Evolutionary conservation across 2,113 vertebrate genomes (phyloP).

Genomic region (Spea multiplicata): DNA sequence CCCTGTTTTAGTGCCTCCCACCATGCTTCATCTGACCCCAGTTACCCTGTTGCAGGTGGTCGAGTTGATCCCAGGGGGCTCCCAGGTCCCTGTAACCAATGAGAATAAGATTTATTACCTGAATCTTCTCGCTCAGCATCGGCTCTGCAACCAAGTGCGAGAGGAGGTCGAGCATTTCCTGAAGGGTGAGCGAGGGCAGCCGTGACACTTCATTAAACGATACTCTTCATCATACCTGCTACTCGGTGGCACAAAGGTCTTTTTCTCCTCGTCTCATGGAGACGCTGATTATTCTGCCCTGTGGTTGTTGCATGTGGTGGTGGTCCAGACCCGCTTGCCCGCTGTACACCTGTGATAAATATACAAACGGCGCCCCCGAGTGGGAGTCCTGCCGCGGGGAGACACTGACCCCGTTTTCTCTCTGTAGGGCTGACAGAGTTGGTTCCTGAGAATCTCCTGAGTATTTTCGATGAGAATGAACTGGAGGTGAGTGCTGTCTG

Average conservation of each 20-base stretch:
- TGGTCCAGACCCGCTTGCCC: too few species aligned
- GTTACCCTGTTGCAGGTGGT: conserved; percentile 74
- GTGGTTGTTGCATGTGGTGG: neutral
- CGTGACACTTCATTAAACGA: neutral
- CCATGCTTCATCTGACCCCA: neutral
- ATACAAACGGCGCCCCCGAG: too few species aligned
- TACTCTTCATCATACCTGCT: too few species aligned
- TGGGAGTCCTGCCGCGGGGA: too few species aligned
- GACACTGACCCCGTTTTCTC: neutral
- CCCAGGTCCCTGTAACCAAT: conserved; percentile 89
- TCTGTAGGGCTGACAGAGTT: conserved; percentile 89
- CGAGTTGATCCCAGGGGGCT: conserved; percentile 90
- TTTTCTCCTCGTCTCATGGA: too few species aligned
- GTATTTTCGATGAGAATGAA: conserved; percentile 99
- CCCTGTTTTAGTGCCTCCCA: too few species aligned
- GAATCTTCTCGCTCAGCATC: conserved; percentile 91
- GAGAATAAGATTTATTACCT: conserved; percentile 97
- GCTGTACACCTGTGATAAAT: too few species aligned
- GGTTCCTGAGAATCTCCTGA: conserved; percentile 94
- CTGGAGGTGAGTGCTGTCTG: conserved; percentile 77
- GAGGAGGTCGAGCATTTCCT: conserved; percentile 97
- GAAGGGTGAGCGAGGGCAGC: conserved; percentile 73
- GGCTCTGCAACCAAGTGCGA: conserved; percentile 91
- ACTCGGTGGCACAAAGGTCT: too few species aligned
- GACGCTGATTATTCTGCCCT: too few species aligned